These are phyloP conservation scores for Brenthis ino DNA, from an alignment of 2,888 invertebrate genomes.

Conservation along the genomic window DNA sequence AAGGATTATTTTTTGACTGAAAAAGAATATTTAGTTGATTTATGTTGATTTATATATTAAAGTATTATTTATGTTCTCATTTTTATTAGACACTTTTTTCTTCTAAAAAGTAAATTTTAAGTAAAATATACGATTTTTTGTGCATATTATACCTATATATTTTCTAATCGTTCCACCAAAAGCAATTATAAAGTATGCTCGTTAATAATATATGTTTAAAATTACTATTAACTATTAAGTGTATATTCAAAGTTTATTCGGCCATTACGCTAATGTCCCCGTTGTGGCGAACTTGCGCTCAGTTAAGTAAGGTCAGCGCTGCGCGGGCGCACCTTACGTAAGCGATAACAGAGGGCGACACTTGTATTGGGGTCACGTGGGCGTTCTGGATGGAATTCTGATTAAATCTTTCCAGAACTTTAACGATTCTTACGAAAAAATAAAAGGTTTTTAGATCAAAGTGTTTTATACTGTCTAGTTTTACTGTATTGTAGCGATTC, in stretches of 20 bases:
- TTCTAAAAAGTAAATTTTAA: no score
- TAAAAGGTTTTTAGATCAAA: not conserved
- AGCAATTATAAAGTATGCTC: not conserved
- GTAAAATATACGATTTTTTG: no score
- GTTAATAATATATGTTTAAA: slow-evolving; percentile 6
- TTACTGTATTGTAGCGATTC: not conserved
- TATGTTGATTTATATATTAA: no score
- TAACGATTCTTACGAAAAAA: not conserved
- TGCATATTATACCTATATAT: no score
- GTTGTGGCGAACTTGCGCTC: slow-evolving; percentile 52
- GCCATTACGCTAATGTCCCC: slow-evolving; percentile 22
- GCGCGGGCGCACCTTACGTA: slow-evolving; percentile 55
- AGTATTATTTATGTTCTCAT: no score
- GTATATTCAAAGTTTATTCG: slow-evolving; percentile 6
- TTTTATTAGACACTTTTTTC: no score
- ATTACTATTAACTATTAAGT: not conserved
- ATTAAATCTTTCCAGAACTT: slow-evolving; percentile 29
- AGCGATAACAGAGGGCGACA: slow-evolving; percentile 50
- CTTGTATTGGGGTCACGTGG: slow-evolving; percentile 44
- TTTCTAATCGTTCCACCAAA: no score
- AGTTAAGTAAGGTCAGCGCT: slow-evolving; percentile 71
- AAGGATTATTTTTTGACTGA: no score
- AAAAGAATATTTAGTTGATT: no score
- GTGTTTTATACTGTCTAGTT: not conserved
- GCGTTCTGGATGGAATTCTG: slow-evolving; percentile 30